These are phyloP conservation scores for Athalia cordata DNA, from an alignment of 2,888 invertebrate species.

Conservation along the genomic window DNA sequence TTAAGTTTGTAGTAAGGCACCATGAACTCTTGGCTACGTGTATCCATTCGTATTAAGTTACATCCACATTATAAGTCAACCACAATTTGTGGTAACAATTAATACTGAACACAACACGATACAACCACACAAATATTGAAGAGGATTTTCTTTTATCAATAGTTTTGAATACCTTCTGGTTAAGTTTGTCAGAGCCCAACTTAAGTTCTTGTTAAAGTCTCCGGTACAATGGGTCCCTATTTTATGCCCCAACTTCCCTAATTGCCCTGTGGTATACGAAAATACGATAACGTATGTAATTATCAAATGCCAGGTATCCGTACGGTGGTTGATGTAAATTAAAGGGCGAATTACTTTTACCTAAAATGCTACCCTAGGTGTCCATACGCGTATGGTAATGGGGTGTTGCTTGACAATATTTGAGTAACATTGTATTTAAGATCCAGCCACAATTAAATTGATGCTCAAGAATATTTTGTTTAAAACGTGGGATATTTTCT, in stretches of 20 bases:
- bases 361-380: neutral
- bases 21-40: constrained; percentile 17
- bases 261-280: constrained; percentile 38
- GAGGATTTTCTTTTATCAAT: constrained; percentile 54
- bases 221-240: constrained; percentile 18
- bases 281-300: constrained; percentile 42
- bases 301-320: constrained; percentile 8
- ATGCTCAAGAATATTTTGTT: neutral
- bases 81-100: constrained; percentile 57
- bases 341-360: neutral
- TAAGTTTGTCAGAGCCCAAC: constrained; percentile 33
- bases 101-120: constrained; percentile 69
- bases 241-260: constrained; percentile 37
- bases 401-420: too few relatives aligned
- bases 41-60: constrained; percentile 33
- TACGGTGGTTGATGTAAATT: constrained; percentile 31
- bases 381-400: neutral
- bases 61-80: constrained; percentile 45
- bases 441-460: neutral
- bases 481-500: constrained; percentile 4
- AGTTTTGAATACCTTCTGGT: constrained; percentile 31
- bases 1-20: neutral
- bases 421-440: too few relatives aligned
- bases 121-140: constrained; percentile 65
- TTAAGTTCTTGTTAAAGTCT: constrained; percentile 32